These are phyloP conservation scores for Montipora cactus DNA, from an alignment of 64 coral and sea anemone genomes.

Conservation along the genomic window DNA sequence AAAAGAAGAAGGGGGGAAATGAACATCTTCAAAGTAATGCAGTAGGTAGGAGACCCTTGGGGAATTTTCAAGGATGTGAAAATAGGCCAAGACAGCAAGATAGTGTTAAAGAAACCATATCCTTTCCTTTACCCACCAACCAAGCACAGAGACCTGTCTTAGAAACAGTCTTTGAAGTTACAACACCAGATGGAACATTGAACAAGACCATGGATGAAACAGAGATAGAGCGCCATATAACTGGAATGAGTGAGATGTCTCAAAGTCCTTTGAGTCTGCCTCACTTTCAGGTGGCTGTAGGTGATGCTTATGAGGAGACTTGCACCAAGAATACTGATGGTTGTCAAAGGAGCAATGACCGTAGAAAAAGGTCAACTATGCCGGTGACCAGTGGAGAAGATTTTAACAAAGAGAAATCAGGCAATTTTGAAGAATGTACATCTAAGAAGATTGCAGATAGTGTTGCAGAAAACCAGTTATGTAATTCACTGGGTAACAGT, in stretches of 20 bases:
- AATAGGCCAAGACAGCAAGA: not conserved
- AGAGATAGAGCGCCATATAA: not conserved
- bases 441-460: not conserved
- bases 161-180: slow-evolving; percentile 31
- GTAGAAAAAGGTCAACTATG: too few relatives aligned
- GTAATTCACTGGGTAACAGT: not conserved
- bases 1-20: not conserved
- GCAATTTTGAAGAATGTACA: not conserved
- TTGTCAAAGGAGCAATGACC: not conserved
- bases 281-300: not conserved
- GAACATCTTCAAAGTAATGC: not conserved
- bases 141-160: not conserved
- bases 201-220: slow-evolving; percentile 23
- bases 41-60: not conserved
- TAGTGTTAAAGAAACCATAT: not conserved
- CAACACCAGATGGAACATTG: slow-evolving; percentile 19
- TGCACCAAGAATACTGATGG: not conserved
- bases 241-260: not conserved
- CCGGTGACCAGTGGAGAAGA: not conserved
- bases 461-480: too few relatives aligned
- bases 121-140: not conserved
- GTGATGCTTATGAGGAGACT: not conserved
- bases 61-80: not conserved
- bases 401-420: not conserved
- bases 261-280: not conserved